Evolutionary conservation across 2,113 vertebrate species (phyloP).

Genomic region (Ctenomys sociabilis): DNA sequence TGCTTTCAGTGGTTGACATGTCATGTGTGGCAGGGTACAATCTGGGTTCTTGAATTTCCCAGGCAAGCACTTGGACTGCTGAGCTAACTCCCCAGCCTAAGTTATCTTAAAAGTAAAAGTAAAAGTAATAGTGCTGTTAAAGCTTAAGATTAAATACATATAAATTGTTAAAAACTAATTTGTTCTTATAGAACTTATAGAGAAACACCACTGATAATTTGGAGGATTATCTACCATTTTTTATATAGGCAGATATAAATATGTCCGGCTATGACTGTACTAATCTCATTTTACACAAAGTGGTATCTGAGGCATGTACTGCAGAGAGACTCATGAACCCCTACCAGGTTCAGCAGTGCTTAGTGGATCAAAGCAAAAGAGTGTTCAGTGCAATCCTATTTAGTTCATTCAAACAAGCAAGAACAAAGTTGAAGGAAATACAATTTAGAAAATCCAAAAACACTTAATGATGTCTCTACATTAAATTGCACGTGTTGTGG

Average conservation of each 20-base stretch:
- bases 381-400: neutral
- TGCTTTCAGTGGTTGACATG: too few relatives aligned
- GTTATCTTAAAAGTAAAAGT: too few relatives aligned
- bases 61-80: too few relatives aligned
- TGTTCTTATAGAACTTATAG: neutral
- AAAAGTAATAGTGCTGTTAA: too few relatives aligned
- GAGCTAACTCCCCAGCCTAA: too few relatives aligned
- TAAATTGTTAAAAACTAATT: neutral
- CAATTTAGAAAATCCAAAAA: neutral
- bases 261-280: neutral
- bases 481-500: neutral
- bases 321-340: neutral
- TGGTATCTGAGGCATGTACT: neutral
- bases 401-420: neutral
- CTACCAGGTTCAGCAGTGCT: fast-evolving
- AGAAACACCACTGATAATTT: neutral
- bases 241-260: neutral
- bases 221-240: neutral
- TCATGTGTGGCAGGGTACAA: too few relatives aligned
- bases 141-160: neutral
- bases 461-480: neutral
- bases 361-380: neutral
- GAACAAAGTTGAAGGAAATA: neutral
- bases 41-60: too few relatives aligned
- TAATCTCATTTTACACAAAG: neutral